These are phyloP conservation scores for Oplegnathus fasciatus DNA, from an alignment of 2,113 vertebrate species.

Conservation along the genomic window DNA sequence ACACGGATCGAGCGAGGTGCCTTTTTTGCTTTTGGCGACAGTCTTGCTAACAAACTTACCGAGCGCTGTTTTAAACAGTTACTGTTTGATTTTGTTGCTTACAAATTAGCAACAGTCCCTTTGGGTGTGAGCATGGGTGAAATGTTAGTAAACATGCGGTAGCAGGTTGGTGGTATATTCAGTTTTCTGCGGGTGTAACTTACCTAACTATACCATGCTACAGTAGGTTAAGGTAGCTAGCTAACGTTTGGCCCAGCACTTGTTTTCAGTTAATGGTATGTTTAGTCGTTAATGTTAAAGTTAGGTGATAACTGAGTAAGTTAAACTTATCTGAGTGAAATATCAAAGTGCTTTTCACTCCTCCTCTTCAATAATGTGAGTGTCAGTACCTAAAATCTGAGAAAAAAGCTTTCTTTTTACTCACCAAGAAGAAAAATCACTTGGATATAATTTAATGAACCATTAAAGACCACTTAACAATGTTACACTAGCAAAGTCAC, in stretches of 20 bases:
- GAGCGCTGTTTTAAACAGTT: neutral
- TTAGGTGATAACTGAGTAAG: neutral
- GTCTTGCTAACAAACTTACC: neutral
- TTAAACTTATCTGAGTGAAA: neutral
- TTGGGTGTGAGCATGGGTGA: neutral
- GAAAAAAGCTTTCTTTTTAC: neutral
- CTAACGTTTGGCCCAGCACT: neutral
- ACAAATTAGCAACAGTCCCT: neutral
- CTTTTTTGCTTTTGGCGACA: too few species aligned
- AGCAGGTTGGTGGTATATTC: neutral
- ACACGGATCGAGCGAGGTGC: neutral
- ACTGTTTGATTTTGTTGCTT: neutral
- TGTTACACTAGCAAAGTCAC: too few species aligned
- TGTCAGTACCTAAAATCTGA: neutral
- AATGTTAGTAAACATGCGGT: slow-evolving; percentile 20
- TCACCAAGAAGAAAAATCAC: neutral
- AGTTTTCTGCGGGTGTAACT: neutral
- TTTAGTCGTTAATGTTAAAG: neutral
- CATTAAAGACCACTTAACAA: neutral
- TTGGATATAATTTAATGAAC: neutral
- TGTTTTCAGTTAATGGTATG: neutral
- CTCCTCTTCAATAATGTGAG: neutral
- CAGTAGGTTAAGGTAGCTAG: neutral
- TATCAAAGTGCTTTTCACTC: neutral
- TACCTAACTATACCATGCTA: neutral